Percentiles rank a stretch among this genome's conserved stretches.
Conservation (phyloP, 1,140 invertebrate species). For the Aethina tumida region DNA sequence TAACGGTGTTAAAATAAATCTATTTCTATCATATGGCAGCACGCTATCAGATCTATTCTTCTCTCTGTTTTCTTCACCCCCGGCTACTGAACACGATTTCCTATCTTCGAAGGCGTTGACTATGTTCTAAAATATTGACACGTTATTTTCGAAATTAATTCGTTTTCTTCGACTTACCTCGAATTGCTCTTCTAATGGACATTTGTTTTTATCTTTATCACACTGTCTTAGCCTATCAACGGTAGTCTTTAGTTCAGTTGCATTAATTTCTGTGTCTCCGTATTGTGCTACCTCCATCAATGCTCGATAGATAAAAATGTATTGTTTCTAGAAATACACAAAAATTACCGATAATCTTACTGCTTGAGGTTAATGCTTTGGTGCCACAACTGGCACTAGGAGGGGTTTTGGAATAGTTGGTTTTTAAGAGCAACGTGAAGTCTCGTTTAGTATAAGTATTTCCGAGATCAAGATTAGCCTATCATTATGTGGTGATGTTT, state of each 20-base stretch:
- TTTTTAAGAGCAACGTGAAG: no score
- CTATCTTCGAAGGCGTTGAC: constrained; percentile 68
- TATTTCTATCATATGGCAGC: constrained; percentile 85
- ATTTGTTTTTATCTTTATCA: constrained; percentile 50
- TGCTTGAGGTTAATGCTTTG: no score
- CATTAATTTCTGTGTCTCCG: constrained; percentile 82
- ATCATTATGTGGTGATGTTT: no score
- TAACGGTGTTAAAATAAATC: constrained; percentile 75
- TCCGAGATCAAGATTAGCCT: no score
- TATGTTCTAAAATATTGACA: constrained; percentile 54
- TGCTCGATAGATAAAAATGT: constrained; percentile 93
- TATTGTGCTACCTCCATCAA: constrained; percentile 88
- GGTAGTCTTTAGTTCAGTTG: constrained; percentile 54
- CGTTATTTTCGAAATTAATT: no score
- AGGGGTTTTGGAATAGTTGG: no score
- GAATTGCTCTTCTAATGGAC: constrained; percentile 73
- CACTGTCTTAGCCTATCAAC: constrained; percentile 63
- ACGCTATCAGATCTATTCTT: constrained; percentile 83
- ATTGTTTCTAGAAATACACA: constrained; percentile 70
- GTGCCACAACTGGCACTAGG: no score
- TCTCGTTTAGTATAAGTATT: no score
- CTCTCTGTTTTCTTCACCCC: constrained; percentile 71
- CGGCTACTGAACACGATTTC: constrained; percentile 71
- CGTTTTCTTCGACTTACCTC: no score
- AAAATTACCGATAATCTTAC: constrained; percentile 11